phyloP scores from a whole-genome alignment of 2,113 vertebrate species.

The Talpa occidentalis region DNA sequence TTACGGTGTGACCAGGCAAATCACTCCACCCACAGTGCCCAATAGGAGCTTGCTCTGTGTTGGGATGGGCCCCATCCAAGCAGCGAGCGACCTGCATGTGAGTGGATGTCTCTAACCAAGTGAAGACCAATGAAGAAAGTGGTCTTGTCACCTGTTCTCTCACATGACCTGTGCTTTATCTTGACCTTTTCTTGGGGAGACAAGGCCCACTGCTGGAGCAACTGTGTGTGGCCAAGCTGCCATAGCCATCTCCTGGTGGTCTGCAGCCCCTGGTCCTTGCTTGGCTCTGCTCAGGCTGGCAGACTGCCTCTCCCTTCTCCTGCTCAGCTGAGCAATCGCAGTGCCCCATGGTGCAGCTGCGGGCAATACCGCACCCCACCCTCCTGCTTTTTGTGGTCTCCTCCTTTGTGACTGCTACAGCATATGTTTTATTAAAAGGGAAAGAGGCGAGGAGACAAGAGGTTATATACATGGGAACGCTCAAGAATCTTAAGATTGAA shows the following conservation, averaged over 20 bases:
- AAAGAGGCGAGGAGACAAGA: conserved; percentile 72
- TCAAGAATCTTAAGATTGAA: conserved; percentile 72
- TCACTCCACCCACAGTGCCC: background rate
- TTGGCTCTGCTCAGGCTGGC: background rate
- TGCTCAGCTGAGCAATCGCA: conserved; percentile 13
- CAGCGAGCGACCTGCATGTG: background rate
- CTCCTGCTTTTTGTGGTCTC: conserved; percentile 47
- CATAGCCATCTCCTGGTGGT: background rate
- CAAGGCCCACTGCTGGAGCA: background rate
- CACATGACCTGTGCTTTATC: background rate
- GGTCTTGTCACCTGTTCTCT: background rate
- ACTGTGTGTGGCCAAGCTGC: background rate
- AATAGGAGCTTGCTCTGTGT: background rate
- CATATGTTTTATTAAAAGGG: conserved; percentile 78
- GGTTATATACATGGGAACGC: conserved; percentile 62
- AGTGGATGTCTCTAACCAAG: background rate
- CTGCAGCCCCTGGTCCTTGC: background rate
- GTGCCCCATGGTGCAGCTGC: background rate
- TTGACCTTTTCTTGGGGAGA: conserved; percentile 5
- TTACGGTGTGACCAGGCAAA: background rate
- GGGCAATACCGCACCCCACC: background rate
- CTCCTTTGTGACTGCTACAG: conserved; percentile 60
- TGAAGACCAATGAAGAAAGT: background rate
- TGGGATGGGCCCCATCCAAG: background rate
- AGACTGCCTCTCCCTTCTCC: background rate